Evolutionary conservation across 2,888 invertebrate genomes (phyloP).

Genomic region (Pterobdella sp.): DNA sequence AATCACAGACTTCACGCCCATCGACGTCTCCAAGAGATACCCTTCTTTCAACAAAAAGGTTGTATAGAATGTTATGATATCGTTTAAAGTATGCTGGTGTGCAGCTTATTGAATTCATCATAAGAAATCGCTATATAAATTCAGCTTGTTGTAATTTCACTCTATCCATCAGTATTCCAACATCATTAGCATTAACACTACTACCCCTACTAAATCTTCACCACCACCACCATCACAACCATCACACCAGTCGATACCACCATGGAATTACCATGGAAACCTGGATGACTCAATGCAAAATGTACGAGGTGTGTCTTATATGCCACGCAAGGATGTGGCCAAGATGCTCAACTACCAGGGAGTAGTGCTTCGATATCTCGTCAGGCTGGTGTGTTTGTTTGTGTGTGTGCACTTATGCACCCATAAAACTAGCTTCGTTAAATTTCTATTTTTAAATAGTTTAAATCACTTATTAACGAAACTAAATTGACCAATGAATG

Average conservation of each 20-base stretch:
- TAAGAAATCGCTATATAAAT: too few relatives aligned
- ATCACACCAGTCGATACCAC: slow-evolving; percentile 16
- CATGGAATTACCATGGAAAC: slow-evolving; percentile 41
- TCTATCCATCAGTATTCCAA: not conserved
- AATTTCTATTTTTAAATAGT: too few relatives aligned
- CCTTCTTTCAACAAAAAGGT: slow-evolving; percentile 26
- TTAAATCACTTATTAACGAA: not conserved
- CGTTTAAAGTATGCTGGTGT: not conserved
- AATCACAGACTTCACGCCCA: slow-evolving; percentile 51
- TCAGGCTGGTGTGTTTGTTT: slow-evolving; percentile 56
- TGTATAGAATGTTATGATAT: not conserved
- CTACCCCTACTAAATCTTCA: not conserved
- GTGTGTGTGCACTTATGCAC: too few relatives aligned
- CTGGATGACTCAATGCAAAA: slow-evolving; percentile 71
- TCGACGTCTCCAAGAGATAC: slow-evolving; percentile 35
- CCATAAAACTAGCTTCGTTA: too few relatives aligned
- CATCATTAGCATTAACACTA: not conserved
- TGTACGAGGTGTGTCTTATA: slow-evolving; percentile 64
- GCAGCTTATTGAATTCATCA: not conserved
- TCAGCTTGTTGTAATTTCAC: not conserved
- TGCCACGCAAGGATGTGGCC: slow-evolving; percentile 67
- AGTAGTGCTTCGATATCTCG: slow-evolving; percentile 64
- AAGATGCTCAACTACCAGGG: slow-evolving; percentile 65
- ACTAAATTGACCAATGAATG: not conserved
- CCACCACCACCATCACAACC: not conserved